Base-by-base conservation (phyloP, 2,888 invertebrate genomes). In the Synanthedon myopaeformis region DNA sequence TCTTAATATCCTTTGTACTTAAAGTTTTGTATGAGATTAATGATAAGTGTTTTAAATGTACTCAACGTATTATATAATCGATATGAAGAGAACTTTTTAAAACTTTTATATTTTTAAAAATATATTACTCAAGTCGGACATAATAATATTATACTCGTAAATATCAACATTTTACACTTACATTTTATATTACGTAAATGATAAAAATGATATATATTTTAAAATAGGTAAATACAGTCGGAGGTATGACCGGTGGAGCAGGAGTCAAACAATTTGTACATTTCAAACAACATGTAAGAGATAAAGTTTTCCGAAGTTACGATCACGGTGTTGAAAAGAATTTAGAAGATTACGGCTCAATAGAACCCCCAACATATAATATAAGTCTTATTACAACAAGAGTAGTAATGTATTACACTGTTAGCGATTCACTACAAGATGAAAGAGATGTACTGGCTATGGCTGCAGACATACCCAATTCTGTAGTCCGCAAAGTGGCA, bases 211-310 rank as follows among this genome's bases (percentile, higher is more conserved):
- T 23, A 23, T 23, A 3, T 23, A 4, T 23, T 23, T 23, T 4
- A 23, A 23, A 23, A 23, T 23, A 23, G 28, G 28, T 35, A 35
- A 35, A 35, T 35, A 35, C 35, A 35, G 8, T 35, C 8, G 35
- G 35, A 35, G 35, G 35, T 49, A 14, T 49, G 12, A 12, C 35
- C 23, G 57, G 53, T 19, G 82, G 83, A 1, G 78, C 72, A 11
- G 60, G 81, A 0, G 23, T 80, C 1, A 83, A 82, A 54, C 82
- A 82, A 65, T 42, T 76, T 1, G 82, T 74, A 0, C 82, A 82
- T 57, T 84, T 66, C 54, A 82, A 82, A 0, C 84, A 84, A 60
- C 82, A 79, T 55, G 69, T 84, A 12, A 66, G 74, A 51, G 76
- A 74, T 55, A 67, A 63, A 57, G 42, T 56, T 1, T 84, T 84